Base-by-base conservation (phyloP, 2,888 invertebrate species). In the Seladonia tumulorum region DNA sequence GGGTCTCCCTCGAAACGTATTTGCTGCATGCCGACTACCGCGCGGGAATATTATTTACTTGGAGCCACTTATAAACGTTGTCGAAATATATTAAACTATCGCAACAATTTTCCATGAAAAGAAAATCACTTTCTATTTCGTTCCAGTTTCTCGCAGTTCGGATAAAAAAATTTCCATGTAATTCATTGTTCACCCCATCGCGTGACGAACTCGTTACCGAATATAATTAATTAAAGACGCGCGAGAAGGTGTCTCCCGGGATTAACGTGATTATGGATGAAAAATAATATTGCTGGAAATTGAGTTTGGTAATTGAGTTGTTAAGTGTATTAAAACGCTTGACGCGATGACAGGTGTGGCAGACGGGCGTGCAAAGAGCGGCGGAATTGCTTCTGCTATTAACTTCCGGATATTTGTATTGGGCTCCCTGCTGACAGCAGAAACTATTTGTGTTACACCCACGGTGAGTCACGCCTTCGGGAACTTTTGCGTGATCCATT, bases 401-500 rank as follows among this genome's bases (percentile, higher is more conserved):
- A 88, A 86, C 86, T 88, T 82, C 88, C 88, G 88, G 88, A 88
- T 88, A 88, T 88, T 88, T 88, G 88, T 82, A 86, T 86, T 82
- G 80, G 83, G n/a, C 80, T 86, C 80, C 88, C 81, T 76, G 88
- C 82, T 82, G 88, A 88, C 82, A 88, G 88, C 74, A 47, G 73
- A 76, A 63, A 78, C 81, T 81, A 85, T 85, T 87, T 83, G 68
- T 70, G 85, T 77, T 77, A 86, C 86, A 82, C 88, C 86, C 86
- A 75, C 81, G 35, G 76, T 88, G 88, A 88, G 71, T 88, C 88
- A 88, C 84, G 70, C 68, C 86, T 86, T 86, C 71, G 68, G 71
- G 25, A 88, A 86, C 83, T 79, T 86, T 90, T 80, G 84, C 91
- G 90, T 90, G 90, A 87, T 87, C 90, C 88, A 91, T 91, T 91